Conservation (phyloP, 2,113 vertebrate genomes). For the Athene cunicularia region DNA sequence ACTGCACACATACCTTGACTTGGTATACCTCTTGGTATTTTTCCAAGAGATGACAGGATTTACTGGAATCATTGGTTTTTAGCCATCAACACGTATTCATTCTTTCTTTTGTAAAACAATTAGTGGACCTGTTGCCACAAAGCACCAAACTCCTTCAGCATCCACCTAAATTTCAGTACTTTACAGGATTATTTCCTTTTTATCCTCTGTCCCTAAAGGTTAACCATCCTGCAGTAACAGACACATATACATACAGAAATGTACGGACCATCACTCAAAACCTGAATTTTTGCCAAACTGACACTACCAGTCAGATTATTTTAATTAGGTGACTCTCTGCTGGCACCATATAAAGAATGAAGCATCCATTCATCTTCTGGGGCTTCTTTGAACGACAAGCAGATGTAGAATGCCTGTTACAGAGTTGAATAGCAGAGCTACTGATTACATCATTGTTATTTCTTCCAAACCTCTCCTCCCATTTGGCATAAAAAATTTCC, state of each 20-base stretch:
- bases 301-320: background rate
- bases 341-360: background rate
- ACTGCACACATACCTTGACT: background rate
- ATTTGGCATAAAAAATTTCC: background rate
- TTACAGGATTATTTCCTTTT: background rate
- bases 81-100: background rate
- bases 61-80: background rate
- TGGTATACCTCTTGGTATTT: background rate
- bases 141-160: background rate
- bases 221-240: background rate
- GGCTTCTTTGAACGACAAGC: background rate
- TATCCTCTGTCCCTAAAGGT: background rate
- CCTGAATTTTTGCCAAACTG: background rate
- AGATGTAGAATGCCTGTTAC: background rate
- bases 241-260: background rate
- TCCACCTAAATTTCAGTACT: fast-evolving
- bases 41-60: background rate
- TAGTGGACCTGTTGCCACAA: fast-evolving
- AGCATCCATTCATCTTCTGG: background rate
- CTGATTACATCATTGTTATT: background rate
- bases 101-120: background rate
- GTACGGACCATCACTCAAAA: background rate
- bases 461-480: background rate
- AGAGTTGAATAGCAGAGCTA: background rate
- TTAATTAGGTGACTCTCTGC: background rate